Evolutionary conservation across 2,888 invertebrate genomes (phyloP).

Genomic region (Meloe dianella): DNA sequence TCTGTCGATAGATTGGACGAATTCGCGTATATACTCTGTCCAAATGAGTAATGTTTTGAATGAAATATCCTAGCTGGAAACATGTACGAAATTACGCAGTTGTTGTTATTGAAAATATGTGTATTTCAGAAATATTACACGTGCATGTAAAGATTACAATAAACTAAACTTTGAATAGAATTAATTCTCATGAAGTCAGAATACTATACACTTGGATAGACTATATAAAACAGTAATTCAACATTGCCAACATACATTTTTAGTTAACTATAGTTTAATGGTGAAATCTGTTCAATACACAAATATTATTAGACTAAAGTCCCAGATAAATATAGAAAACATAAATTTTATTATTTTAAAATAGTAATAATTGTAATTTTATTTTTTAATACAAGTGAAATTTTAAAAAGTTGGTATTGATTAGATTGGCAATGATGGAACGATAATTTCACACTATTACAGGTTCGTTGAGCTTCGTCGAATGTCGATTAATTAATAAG

Average conservation of each 20-base stretch:
- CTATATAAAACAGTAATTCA: background rate
- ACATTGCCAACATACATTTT: background rate
- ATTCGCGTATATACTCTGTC: background rate
- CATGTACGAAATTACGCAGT: too few relatives aligned
- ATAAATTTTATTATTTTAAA: background rate
- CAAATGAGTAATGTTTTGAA: background rate
- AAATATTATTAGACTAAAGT: too few relatives aligned
- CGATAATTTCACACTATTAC: background rate
- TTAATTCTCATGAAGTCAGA: background rate
- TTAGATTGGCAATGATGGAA: background rate
- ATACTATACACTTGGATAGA: background rate
- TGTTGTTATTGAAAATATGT: too few relatives aligned
- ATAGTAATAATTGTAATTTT: background rate
- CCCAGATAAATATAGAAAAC: too few relatives aligned
- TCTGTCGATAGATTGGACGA: too few relatives aligned
- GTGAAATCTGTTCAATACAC: background rate
- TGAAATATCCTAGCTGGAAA: too few relatives aligned
- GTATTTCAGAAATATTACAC: too few relatives aligned
- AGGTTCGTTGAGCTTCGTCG: background rate
- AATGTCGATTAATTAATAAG: background rate
- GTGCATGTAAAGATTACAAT: too few relatives aligned
- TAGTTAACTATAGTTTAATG: background rate
- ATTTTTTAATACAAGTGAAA: background rate
- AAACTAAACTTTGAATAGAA: too few relatives aligned
- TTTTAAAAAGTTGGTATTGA: background rate